phyloP scores from a whole-genome alignment of 2,113 vertebrate species.

The Podilymbus podiceps region DNA sequence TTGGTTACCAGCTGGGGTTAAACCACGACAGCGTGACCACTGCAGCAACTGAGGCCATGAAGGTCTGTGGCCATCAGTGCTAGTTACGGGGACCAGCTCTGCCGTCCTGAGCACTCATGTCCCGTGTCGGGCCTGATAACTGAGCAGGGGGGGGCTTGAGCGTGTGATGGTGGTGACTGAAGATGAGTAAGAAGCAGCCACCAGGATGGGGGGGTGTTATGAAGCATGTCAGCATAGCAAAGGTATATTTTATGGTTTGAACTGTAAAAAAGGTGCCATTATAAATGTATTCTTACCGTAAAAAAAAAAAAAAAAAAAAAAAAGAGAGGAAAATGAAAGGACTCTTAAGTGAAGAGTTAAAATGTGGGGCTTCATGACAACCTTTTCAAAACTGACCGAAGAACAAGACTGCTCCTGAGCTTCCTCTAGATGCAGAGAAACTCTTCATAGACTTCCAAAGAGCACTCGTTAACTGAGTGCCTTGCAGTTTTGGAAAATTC shows the following conservation, averaged over 20 bases:
- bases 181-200: background rate
- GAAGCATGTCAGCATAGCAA: background rate
- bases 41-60: background rate
- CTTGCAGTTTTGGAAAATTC: background rate
- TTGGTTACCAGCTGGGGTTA: too few species aligned
- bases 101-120: background rate
- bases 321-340: background rate
- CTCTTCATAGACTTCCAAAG: background rate
- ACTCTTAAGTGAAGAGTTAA: background rate
- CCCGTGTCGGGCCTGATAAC: rapidly evolving
- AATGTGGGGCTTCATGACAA: background rate
- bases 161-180: rapidly evolving
- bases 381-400: background rate
- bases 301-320: background rate
- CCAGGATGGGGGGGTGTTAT: rapidly evolving
- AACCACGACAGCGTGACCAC: background rate
- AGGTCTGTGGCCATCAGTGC: background rate
- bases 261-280: background rate
- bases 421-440: background rate
- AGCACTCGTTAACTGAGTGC: background rate
- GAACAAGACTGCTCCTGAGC: background rate
- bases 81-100: background rate
- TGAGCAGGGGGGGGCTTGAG: background rate
- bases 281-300: background rate
- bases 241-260: background rate